Evolutionary conservation across 2,113 vertebrate species (phyloP).

Genomic region (Fulmarus glacialis): DNA sequence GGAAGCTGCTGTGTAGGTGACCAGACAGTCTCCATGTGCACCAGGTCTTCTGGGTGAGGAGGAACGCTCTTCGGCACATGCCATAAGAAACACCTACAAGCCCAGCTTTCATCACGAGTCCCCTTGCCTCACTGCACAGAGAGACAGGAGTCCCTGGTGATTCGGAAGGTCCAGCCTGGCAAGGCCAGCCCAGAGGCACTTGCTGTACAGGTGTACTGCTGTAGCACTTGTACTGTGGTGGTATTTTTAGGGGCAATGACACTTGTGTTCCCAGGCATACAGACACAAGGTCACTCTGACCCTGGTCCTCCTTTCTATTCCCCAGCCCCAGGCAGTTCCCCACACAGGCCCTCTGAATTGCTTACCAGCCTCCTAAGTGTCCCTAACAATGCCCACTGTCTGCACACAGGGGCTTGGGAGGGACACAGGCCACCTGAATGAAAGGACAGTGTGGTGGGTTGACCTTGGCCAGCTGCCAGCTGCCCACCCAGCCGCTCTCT

Average conservation of each 20-base stretch:
- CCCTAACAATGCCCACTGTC: not conserved
- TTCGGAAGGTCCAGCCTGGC: not conserved
- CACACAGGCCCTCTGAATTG: not conserved
- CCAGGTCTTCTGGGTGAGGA: not conserved
- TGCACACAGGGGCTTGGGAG: not conserved
- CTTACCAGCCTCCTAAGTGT: not conserved
- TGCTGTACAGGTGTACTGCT: not conserved
- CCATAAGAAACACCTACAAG: not conserved
- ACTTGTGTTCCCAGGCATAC: not conserved
- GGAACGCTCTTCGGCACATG: not conserved
- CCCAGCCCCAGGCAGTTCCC: not conserved
- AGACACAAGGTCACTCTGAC: not conserved
- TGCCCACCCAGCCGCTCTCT: not conserved
- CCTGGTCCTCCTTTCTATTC: not conserved
- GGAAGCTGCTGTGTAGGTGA: not conserved
- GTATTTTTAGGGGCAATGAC: not conserved
- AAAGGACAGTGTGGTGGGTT: not conserved
- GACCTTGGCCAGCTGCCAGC: not conserved
- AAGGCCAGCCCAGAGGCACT: not conserved
- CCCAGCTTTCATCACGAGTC: not conserved
- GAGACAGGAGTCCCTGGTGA: too few species aligned
- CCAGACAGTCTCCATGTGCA: not conserved
- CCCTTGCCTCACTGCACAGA: rapidly evolving
- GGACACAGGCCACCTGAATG: not conserved
- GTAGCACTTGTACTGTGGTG: not conserved